These are phyloP conservation scores for Microtus montanus DNA, from an alignment of 2,113 vertebrate species.

Conservation along the genomic window DNA sequence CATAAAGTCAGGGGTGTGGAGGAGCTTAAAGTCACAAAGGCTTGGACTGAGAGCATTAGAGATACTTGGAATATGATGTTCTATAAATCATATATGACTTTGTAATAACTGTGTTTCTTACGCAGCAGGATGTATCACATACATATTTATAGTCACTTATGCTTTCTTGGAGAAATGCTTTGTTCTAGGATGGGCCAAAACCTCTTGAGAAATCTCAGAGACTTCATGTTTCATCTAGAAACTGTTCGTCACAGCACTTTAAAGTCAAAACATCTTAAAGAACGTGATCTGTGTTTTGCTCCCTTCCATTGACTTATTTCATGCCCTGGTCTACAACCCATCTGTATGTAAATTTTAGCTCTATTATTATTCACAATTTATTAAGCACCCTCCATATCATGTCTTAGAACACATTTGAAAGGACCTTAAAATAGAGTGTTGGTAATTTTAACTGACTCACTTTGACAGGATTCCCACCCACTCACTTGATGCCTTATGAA, in stretches of 20 bases:
- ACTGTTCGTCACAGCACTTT: background rate
- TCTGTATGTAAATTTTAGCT: conserved; percentile 44
- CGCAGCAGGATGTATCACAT: background rate
- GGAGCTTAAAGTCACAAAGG: background rate
- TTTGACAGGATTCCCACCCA: conserved; percentile 17
- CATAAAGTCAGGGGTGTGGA: background rate
- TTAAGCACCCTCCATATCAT: background rate
- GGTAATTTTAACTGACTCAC: conserved; percentile 37
- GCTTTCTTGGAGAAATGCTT: background rate
- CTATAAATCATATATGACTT: background rate
- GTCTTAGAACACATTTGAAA: background rate
- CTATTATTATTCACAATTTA: background rate
- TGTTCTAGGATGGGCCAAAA: conserved; percentile 14
- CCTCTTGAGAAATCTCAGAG: background rate
- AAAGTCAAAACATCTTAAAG: conserved; percentile 30
- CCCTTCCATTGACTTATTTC: background rate
- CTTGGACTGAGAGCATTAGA: background rate
- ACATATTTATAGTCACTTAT: background rate
- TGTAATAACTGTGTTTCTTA: background rate
- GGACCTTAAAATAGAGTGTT: conserved; percentile 46
- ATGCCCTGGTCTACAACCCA: background rate
- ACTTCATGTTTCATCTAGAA: conserved; percentile 8
- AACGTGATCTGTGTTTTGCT: background rate
- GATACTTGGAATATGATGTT: background rate
- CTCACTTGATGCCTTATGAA: background rate